Conservation (phyloP, 2,888 invertebrate genomes). For the Melikaiella ostensackeni region DNA sequence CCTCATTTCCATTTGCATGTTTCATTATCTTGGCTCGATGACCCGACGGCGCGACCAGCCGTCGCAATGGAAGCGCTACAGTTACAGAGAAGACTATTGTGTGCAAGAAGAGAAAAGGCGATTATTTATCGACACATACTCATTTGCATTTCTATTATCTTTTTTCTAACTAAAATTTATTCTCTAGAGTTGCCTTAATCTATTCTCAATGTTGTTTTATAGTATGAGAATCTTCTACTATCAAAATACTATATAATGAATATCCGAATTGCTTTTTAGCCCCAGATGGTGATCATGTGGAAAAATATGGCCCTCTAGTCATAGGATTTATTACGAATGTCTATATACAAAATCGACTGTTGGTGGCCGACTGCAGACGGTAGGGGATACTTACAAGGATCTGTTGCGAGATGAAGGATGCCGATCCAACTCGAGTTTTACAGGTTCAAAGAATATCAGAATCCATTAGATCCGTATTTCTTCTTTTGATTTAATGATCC, state of each 20-base stretch:
- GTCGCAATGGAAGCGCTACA: background rate
- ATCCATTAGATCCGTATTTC: too few species aligned
- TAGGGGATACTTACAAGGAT: too few species aligned
- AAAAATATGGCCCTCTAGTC: too few species aligned
- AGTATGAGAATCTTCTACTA: background rate
- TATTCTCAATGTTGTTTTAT: background rate
- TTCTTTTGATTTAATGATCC: too few species aligned
- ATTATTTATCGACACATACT: slow-evolving; percentile 8
- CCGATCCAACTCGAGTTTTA: too few species aligned
- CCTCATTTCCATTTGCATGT: slow-evolving; percentile 71
- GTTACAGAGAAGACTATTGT: background rate
- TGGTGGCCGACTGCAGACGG: too few species aligned
- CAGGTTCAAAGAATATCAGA: too few species aligned
- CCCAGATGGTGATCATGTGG: too few species aligned
- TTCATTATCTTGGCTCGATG: slow-evolving; percentile 70
- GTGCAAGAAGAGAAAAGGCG: background rate
- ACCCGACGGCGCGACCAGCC: slow-evolving; percentile 58
- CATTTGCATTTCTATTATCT: background rate
- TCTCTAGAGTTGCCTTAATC: background rate
- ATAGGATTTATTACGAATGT: too few species aligned
- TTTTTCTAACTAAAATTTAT: background rate
- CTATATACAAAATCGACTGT: too few species aligned
- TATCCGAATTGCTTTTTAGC: too few species aligned
- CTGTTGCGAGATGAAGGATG: too few species aligned
- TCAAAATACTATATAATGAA: background rate